These are phyloP conservation scores for Ceriagrion tenellum DNA, from an alignment of 2,888 invertebrate species.

Conservation along the genomic window DNA sequence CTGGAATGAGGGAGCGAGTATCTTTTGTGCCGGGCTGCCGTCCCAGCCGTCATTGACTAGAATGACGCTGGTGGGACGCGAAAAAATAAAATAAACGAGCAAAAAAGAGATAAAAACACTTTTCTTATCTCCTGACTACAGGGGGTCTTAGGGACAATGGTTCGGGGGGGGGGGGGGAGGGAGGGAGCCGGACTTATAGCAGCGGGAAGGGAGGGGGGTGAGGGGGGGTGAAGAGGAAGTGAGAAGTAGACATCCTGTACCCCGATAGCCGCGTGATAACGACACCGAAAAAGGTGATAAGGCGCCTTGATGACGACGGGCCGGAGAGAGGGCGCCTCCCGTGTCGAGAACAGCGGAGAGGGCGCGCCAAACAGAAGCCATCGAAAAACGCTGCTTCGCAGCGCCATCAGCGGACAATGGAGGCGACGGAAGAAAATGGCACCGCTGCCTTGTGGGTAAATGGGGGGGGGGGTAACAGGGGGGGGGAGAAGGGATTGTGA, in stretches of 20 bases:
- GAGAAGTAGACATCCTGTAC: background rate
- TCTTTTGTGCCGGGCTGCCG: background rate
- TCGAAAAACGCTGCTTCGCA: background rate
- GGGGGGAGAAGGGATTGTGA: background rate
- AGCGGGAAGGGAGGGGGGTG: background rate
- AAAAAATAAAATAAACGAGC: background rate
- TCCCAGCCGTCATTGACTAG: background rate
- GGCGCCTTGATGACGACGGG: slow-evolving; percentile 37
- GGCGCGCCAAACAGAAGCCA: slow-evolving; percentile 34
- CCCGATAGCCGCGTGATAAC: slow-evolving; percentile 28
- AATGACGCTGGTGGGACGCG: slow-evolving; percentile 19
- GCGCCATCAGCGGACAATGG: slow-evolving; percentile 59
- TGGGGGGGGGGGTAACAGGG: background rate
- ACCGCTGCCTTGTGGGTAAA: background rate
- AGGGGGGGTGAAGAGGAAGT: background rate
- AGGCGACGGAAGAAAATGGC: slow-evolving; percentile 46
- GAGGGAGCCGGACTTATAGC: background rate
- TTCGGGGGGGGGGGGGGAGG: background rate
- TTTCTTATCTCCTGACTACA: slow-evolving; percentile 56
- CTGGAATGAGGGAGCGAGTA: background rate
- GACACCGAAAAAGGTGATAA: slow-evolving; percentile 44
- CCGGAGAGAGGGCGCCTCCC: background rate
- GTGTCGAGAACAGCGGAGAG: background rate
- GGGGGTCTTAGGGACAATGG: slow-evolving; percentile 1
- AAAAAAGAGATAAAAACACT: background rate